Evolutionary conservation across 2,797 vertebrate species (phyloP), one percentile per base, ranked within the genome.

Genomic region (Sebastiscus albofasciatus): DNA sequence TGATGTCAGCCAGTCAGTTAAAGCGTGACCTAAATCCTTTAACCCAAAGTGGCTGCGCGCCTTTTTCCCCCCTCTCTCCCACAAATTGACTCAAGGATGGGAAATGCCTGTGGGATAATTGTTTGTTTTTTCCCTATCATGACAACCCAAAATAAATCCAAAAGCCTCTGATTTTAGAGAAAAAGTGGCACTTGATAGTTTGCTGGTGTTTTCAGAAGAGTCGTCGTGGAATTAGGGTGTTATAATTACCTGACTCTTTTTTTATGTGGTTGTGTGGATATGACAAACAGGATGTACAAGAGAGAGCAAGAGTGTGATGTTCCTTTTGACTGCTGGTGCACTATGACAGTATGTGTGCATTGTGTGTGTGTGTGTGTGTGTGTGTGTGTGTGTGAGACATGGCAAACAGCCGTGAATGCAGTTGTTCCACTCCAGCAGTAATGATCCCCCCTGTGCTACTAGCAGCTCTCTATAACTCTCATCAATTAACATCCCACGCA

Each of bases 1-100:
- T 91, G 87, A 93, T 94, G 92, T 94, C 92, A 94, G 91, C 90
- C 90, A 93, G 92, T 94, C 93, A 92, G 93, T 95, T 94, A 93
- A 93, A 95, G 92, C 92, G 79, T 96, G 96, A 96, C 96, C 96
- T 94, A 96, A 96, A 96, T 96, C 96, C 90, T 95, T 95, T 95
- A 96, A 96, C 95, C 94, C 90, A 95, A 95, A 96, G 94, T 95
- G 94, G 91, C 94, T 94, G 91, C 60, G 75, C 39, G 59, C 83
- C 72, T 80, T 77, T 74, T 46, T 7, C 72, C 74, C 67, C 67
- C 42, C 49, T 39, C 78, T 62, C 81, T 71, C 81, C 87, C 89
- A 85, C 87, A 92, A 92, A 92, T 89, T 91, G 86, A 93, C 91
- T 94, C 75, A 84, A 91, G 86, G 84, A 94, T 90, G 87, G 92